phyloP scores from a whole-genome alignment of 1,140 invertebrate species.

The Drosophila mojavensis region DNA sequence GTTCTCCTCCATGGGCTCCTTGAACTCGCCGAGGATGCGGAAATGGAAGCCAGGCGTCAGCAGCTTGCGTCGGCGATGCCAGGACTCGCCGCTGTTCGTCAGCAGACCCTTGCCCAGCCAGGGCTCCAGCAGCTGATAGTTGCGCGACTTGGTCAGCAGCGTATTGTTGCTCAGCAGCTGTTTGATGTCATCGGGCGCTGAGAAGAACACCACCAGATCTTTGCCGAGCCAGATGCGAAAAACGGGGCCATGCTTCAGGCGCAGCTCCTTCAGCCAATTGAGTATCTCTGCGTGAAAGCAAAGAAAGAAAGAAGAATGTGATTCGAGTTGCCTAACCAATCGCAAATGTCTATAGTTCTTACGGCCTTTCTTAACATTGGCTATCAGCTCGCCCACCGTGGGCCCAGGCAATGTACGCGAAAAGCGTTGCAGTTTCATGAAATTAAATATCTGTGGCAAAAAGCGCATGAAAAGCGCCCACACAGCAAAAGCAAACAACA shows the following conservation, averaged over 20 bases:
- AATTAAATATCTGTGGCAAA: conserved; percentile 31
- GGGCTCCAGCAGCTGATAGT: conserved; percentile 86
- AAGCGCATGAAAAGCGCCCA: conserved; percentile 74
- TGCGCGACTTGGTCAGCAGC: conserved; percentile 84
- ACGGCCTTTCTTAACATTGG: conserved; percentile 76
- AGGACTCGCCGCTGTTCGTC: conserved; percentile 89
- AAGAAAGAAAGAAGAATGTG: not conserved
- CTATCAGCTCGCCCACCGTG: conserved; percentile 62
- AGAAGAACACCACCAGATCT: conserved; percentile 75
- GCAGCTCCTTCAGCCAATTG: conserved; percentile 59
- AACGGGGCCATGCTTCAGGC: conserved; percentile 58
- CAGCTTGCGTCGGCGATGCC: conserved; percentile 91
- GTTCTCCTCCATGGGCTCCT: conserved; percentile 87
- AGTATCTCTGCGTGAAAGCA: conserved; percentile 49
- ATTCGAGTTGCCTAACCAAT: not conserved
- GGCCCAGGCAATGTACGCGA: conserved; percentile 66
- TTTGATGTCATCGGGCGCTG: conserved; percentile 74
- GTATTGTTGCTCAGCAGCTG: conserved; percentile 87
- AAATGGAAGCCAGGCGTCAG: conserved; percentile 96
- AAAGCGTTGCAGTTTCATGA: conserved; percentile 57
- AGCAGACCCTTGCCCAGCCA: conserved; percentile 89
- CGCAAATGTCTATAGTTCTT: conserved; percentile 8
- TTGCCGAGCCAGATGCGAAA: conserved; percentile 83
- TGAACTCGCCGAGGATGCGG: conserved; percentile 92
- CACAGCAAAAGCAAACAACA: conserved; percentile 67